Percentiles rank a stretch among this genome's conserved stretches.
phyloP scores from a whole-genome alignment of 2,113 vertebrate genomes.

The Hyperopisus bebe region DNA sequence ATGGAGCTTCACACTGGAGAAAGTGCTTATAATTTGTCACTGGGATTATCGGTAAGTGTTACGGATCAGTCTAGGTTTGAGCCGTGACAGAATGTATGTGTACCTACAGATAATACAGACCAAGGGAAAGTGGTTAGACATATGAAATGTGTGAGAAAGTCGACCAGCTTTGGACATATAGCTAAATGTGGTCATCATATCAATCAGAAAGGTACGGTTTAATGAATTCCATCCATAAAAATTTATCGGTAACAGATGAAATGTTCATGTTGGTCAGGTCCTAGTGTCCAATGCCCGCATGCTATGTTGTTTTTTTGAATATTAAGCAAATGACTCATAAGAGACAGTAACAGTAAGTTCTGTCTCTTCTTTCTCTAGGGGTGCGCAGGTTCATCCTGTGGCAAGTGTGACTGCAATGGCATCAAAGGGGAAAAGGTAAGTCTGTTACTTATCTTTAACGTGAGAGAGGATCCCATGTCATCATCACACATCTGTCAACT shows the following conservation, averaged over 20 bases:
- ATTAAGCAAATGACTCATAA: background rate
- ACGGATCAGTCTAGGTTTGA: background rate
- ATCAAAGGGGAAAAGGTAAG: slow-evolving; percentile 91
- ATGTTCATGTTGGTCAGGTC: background rate
- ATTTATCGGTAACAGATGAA: background rate
- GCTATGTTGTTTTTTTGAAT: background rate
- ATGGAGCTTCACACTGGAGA: background rate
- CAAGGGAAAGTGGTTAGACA: background rate
- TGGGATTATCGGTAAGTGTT: background rate
- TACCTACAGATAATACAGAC: background rate
- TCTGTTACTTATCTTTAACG: background rate
- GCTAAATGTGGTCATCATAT: background rate
- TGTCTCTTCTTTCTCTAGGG: slow-evolving; percentile 65
- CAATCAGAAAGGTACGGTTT: background rate
- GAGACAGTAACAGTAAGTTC: background rate
- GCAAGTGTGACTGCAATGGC: slow-evolving; percentile 92
- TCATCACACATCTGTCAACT: background rate
- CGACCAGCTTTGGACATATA: background rate
- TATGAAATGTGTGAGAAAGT: background rate
- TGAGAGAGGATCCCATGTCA: background rate
- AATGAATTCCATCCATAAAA: background rate
- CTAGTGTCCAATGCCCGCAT: background rate
- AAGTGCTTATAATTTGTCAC: background rate
- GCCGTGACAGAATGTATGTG: background rate
- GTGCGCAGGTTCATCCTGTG: slow-evolving; percentile 79